Conservation (phyloP, 2,797 vertebrate species). For the Lagorchestes hirsutus region DNA sequence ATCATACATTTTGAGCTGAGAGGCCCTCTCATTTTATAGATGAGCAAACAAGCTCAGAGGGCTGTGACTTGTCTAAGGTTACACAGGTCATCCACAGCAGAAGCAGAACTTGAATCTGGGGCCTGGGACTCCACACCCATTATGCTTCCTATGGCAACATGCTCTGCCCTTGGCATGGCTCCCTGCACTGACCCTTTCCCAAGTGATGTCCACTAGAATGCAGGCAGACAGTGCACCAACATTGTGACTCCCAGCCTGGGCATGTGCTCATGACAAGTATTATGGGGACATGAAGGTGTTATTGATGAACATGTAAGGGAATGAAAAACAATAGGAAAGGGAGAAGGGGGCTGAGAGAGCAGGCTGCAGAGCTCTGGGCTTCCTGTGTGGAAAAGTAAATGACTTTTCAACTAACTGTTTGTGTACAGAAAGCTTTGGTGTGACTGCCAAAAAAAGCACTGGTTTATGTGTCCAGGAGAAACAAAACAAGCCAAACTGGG, state of each 20-base stretch:
- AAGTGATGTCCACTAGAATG: neutral
- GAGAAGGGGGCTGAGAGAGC: slow-evolving; percentile 70
- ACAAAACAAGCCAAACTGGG: slow-evolving; percentile 80
- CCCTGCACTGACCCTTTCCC: neutral
- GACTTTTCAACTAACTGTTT: slow-evolving; percentile 81
- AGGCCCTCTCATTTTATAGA: neutral
- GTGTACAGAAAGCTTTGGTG: slow-evolving; percentile 77
- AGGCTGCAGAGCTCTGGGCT: slow-evolving; percentile 75
- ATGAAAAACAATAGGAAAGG: slow-evolving; percentile 76
- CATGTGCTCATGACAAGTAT: neutral
- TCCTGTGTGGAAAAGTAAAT: slow-evolving; percentile 81
- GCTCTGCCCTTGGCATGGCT: neutral
- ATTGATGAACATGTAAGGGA: slow-evolving; percentile 65
- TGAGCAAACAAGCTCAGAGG: neutral
- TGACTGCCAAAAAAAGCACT: slow-evolving; percentile 85
- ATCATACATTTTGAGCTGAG: neutral
- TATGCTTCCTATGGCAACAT: neutral
- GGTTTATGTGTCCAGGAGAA: slow-evolving; percentile 74
- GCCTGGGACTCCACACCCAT: neutral
- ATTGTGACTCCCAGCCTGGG: neutral
- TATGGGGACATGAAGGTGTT: slow-evolving; percentile 26
- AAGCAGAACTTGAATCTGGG: neutral
- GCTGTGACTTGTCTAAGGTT: neutral
- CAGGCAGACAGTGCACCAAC: neutral
- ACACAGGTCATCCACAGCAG: neutral